Percentiles rank a stretch among this genome's conserved stretches.
phyloP scores from a whole-genome alignment of 2,113 vertebrate species.

The Pipra filicauda region DNA sequence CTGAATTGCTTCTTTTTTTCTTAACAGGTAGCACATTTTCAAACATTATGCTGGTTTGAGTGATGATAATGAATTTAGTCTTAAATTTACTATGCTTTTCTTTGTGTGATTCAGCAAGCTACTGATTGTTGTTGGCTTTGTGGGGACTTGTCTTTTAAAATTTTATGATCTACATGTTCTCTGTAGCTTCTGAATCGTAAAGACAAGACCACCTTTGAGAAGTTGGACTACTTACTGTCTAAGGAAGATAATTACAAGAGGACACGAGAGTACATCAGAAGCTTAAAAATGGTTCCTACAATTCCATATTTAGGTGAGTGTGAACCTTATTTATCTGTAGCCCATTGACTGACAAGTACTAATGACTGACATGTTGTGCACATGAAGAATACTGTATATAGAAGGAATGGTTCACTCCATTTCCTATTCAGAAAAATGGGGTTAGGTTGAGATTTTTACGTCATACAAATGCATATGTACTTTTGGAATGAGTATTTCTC shows the following conservation, averaged over 20 bases:
- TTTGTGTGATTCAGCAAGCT: neutral
- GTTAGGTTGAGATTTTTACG: neutral
- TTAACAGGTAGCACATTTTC: neutral
- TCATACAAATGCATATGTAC: neutral
- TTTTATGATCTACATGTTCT: neutral
- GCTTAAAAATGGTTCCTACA: slow-evolving; percentile 90
- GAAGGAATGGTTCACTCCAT: neutral
- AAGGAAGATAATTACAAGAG: slow-evolving; percentile 95
- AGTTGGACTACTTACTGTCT: slow-evolving; percentile 89
- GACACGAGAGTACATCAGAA: slow-evolving; percentile 89
- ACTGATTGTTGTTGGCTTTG: neutral
- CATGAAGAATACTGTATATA: neutral
- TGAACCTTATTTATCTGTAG: neutral
- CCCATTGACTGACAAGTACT: neutral
- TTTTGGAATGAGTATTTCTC: neutral
- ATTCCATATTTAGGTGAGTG: slow-evolving; percentile 93
- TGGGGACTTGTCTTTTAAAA: neutral
- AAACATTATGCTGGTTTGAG: neutral
- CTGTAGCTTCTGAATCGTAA: slow-evolving; percentile 90
- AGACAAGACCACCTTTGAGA: slow-evolving; percentile 93
- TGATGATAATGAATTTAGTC: neutral
- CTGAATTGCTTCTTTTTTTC: neutral
- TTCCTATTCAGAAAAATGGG: neutral
- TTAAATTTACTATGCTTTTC: neutral
- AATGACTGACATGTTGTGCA: neutral